These are phyloP conservation scores for Peromyscus attwateri DNA, from an alignment of 2,797 vertebrate species.

Conservation along the genomic window DNA sequence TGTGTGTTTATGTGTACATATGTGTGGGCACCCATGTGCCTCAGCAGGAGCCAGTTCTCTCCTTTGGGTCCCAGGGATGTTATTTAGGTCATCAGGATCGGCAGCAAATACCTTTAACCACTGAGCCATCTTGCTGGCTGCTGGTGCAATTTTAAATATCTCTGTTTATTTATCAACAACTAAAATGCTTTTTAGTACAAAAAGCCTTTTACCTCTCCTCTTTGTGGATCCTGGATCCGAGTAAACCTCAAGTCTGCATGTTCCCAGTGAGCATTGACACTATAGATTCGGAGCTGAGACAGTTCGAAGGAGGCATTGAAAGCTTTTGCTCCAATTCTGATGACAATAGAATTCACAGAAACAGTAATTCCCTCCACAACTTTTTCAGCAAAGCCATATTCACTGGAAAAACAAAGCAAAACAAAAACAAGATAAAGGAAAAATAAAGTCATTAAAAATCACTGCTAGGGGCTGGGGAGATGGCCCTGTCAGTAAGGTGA, in stretches of 20 bases:
- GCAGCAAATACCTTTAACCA: background rate
- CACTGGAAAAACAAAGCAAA: conserved; percentile 89
- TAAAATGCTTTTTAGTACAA: conserved; percentile 31
- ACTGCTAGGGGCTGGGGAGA: background rate
- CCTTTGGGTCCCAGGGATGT: background rate
- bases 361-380: conserved; percentile 98
- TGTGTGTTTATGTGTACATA: background rate
- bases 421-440: conserved; percentile 62
- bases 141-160: background rate
- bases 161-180: conserved; percentile 1
- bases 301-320: conserved; percentile 99
- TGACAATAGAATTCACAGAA: conserved; percentile 98
- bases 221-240: conserved; percentile 95
- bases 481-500: too few relatives aligned
- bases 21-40: background rate
- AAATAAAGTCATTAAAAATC: conserved; percentile 31
- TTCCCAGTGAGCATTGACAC: conserved; percentile 98
- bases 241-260: conserved; percentile 94
- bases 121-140: background rate
- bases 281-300: conserved; percentile 98
- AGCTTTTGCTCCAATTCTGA: conserved; percentile 98
- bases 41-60: background rate
- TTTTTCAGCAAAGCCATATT: conserved; percentile 99
- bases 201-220: conserved; percentile 93
- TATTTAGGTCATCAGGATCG: background rate